Conservation (phyloP, 2,888 invertebrate genomes). For the Melipona beecheii region DNA sequence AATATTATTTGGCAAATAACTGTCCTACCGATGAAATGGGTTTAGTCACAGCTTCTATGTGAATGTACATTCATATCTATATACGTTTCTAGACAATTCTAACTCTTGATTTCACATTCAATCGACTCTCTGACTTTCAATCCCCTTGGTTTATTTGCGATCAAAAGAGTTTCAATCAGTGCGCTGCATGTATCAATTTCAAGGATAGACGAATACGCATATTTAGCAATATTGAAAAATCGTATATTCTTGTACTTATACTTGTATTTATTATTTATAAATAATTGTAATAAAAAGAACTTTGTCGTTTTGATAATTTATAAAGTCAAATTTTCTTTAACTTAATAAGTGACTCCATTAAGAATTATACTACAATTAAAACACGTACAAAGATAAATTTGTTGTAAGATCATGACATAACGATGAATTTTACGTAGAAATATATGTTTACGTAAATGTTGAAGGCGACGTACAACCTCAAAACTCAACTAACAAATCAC, state of each 20-base stretch:
- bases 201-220: constrained; percentile 41
- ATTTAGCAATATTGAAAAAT: background rate
- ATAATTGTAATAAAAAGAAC: background rate
- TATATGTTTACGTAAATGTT: background rate
- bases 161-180: constrained; percentile 48
- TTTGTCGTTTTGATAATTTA: background rate
- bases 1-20: background rate
- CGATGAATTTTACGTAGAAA: background rate
- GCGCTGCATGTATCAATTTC: constrained; percentile 23
- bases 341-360: background rate
- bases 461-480: background rate
- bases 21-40: background rate
- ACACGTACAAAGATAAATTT: background rate
- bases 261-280: no score
- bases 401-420: background rate
- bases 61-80: background rate
- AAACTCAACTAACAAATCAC: background rate
- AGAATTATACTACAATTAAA: background rate
- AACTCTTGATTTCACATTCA: constrained; percentile 55
- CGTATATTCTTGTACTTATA: no score
- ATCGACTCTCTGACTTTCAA: constrained; percentile 61
- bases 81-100: constrained; percentile 16
- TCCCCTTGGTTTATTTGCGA: constrained; percentile 58
- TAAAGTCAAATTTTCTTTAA: background rate
- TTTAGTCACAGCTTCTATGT: background rate